These are phyloP conservation scores for Sarcoramphus papa DNA, from an alignment of 2,797 vertebrate genomes.

Conservation along the genomic window DNA sequence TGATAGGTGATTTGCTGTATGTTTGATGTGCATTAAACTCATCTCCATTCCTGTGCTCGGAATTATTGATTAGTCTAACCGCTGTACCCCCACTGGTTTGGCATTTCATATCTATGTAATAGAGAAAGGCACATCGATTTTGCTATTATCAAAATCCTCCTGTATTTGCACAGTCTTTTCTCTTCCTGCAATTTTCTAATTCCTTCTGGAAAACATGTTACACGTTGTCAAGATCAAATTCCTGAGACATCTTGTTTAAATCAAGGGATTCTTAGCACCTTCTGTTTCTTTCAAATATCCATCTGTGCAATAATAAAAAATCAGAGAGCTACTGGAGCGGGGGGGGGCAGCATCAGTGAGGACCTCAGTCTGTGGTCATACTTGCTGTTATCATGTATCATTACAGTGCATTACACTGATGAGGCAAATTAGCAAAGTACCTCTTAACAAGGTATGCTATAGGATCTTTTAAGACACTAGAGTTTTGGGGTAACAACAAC, in stretches of 20 bases:
- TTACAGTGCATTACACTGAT: background rate
- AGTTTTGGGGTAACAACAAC: rapidly evolving
- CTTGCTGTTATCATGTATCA: background rate
- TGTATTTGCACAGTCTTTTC: slow-evolving; percentile 14
- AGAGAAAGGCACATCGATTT: slow-evolving; percentile 16
- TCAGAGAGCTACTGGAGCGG: background rate
- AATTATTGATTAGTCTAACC: slow-evolving; percentile 9
- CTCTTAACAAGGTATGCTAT: rapidly evolving
- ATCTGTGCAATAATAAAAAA: slow-evolving; percentile 34
- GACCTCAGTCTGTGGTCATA: background rate
- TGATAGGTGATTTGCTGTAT: background rate
- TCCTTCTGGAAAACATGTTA: slow-evolving; percentile 41
- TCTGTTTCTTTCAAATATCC: slow-evolving; percentile 53
- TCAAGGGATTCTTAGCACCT: slow-evolving; percentile 54
- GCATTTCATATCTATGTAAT: background rate
- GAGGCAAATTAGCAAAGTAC: background rate
- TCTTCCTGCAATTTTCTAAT: slow-evolving; percentile 31
- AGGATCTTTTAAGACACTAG: rapidly evolving
- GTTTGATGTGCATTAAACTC: background rate
- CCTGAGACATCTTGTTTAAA: slow-evolving; percentile 65
- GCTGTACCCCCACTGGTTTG: background rate
- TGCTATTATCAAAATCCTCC: slow-evolving; percentile 23
- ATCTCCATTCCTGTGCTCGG: background rate
- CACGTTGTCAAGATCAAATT: slow-evolving; percentile 49
- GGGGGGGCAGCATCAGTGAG: background rate